Conservation (phyloP, 2,888 invertebrate species). For the Trichogramma dendrolimi region DNA sequence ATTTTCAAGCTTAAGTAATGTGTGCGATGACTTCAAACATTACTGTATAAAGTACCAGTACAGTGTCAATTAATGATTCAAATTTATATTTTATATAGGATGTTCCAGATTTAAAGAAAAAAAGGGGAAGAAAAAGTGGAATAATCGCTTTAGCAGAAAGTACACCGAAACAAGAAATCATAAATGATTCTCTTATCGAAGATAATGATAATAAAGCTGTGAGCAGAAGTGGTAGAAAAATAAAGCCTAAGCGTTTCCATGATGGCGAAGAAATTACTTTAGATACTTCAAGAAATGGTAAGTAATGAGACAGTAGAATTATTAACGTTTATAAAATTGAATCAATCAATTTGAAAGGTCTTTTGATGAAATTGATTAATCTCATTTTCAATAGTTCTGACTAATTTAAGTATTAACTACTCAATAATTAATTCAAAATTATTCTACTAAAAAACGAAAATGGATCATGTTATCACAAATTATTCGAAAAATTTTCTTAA, state of each 20-base stretch:
- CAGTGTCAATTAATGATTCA: slow-evolving; percentile 7
- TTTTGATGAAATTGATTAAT: no score
- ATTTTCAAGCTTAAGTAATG: slow-evolving; percentile 49
- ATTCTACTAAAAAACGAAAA: neutral
- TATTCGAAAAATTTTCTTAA: no score
- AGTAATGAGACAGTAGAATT: slow-evolving; percentile 1
- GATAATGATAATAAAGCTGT: slow-evolving; percentile 59
- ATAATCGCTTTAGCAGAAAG: slow-evolving; percentile 34
- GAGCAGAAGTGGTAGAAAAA: slow-evolving; percentile 71
- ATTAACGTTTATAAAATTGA: no score
- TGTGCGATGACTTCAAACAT: slow-evolving; percentile 58
- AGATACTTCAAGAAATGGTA: slow-evolving; percentile 42
- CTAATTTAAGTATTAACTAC: neutral
- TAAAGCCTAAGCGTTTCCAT: slow-evolving; percentile 61
- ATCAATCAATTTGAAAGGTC: no score
- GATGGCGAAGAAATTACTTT: slow-evolving; percentile 46
- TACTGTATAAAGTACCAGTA: slow-evolving; percentile 2
- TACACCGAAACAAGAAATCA: slow-evolving; percentile 37
- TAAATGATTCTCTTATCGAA: slow-evolving; percentile 50
- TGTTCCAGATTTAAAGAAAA: slow-evolving; percentile 39
- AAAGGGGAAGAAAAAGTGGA: slow-evolving; percentile 39
- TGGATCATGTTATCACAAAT: no score
- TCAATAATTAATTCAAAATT: slow-evolving; percentile 2
- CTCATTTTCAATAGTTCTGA: neutral
- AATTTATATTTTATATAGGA: slow-evolving; percentile 30